phyloP scores from a whole-genome alignment of 2,797 vertebrate species.

The Falco berigora region DNA sequence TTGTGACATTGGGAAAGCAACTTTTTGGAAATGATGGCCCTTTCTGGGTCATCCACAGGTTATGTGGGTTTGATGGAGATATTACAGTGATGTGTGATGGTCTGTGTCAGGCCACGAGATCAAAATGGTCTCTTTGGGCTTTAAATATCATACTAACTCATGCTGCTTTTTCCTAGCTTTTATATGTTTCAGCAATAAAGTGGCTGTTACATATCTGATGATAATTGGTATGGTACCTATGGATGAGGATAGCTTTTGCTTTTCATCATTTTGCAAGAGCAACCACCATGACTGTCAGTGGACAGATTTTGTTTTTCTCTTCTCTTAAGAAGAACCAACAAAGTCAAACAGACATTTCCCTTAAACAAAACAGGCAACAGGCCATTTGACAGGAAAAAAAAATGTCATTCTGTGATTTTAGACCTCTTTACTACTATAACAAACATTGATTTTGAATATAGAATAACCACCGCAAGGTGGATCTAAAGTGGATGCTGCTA shows the following conservation, averaged over 20 bases:
- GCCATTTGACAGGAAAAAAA: not conserved
- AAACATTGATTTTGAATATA: constrained; percentile 36
- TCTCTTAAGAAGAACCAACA: not conserved
- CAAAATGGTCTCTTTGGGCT: not conserved
- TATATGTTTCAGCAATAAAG: not conserved
- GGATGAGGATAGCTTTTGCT: not conserved
- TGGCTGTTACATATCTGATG: not conserved
- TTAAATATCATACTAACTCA: not conserved
- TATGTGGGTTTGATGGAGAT: not conserved
- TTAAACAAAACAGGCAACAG: not conserved
- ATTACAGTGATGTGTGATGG: not conserved
- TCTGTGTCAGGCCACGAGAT: not conserved
- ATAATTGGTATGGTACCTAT: rapidly evolving
- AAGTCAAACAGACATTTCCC: not conserved
- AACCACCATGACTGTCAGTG: rapidly evolving
- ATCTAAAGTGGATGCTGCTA: constrained; percentile 64
- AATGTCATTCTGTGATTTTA: not conserved
- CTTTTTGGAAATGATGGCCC: not conserved
- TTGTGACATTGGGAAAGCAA: not conserved
- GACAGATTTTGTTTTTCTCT: not conserved
- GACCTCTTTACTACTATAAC: not conserved
- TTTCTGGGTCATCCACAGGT: not conserved
- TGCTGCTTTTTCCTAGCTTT: not conserved
- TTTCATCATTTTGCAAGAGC: not conserved
- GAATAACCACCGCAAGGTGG: constrained; percentile 69